Percentiles rank a stretch among this genome's conserved stretches.
Conservation (phyloP, 2,888 invertebrate genomes). For the Autographa gamma region DNA sequence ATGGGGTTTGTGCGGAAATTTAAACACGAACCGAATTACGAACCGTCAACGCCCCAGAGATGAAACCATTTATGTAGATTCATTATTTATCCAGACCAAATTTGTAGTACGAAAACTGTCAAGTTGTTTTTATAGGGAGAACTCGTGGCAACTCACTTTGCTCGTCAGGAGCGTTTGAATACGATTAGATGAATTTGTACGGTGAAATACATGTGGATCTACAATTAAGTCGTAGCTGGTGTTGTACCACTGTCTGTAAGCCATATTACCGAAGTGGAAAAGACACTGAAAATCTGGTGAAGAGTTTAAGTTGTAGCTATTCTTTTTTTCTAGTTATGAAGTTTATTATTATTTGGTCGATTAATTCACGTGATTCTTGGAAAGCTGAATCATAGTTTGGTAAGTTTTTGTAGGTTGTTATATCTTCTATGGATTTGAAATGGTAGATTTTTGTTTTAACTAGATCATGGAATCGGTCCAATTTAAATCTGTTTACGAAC, state of each 20-base stretch:
- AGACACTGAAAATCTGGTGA: not conserved
- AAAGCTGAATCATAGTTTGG: too few relatives aligned
- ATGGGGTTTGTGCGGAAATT: constrained; percentile 17
- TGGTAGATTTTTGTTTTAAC: too few relatives aligned
- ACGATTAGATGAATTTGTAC: constrained; percentile 11
- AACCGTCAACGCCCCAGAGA: constrained; percentile 27
- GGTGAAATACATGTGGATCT: not conserved
- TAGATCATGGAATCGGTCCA: not conserved
- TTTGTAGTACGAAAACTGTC: constrained; percentile 29
- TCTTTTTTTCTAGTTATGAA: too few relatives aligned
- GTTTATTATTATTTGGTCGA: too few relatives aligned
- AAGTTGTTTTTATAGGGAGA: constrained; percentile 37
- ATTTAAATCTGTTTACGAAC: not conserved
- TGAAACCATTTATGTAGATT: constrained; percentile 52
- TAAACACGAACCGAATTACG: constrained; percentile 19
- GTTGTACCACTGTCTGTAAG: not conserved
- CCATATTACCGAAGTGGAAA: not conserved
- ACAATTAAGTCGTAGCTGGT: not conserved
- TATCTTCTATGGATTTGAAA: too few relatives aligned
- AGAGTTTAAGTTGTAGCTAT: too few relatives aligned
- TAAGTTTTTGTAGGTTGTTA: too few relatives aligned
- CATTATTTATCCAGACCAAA: constrained; percentile 42
- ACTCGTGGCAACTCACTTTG: constrained; percentile 10
- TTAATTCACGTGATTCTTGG: too few relatives aligned
- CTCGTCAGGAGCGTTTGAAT: constrained; percentile 15